Conservation (phyloP, 1,140 invertebrate species). For the Eriocheir sinensis region DNA sequence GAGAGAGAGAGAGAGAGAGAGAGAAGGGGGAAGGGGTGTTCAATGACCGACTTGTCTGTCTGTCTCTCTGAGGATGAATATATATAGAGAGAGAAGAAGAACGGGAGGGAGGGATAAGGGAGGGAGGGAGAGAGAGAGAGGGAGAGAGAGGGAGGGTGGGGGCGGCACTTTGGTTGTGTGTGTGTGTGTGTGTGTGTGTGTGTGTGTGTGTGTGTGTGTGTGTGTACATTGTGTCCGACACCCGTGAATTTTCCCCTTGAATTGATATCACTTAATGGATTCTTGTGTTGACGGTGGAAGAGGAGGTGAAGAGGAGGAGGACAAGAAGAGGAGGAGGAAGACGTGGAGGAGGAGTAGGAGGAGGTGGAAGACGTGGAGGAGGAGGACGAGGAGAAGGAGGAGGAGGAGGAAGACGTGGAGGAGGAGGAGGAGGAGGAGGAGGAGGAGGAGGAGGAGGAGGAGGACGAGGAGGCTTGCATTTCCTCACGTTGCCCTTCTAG, state of each 20-base stretch:
- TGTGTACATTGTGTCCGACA: conserved; percentile 24
- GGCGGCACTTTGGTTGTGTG: background rate
- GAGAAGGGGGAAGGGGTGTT: background rate
- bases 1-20: background rate
- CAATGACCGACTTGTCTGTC: conserved; percentile 22
- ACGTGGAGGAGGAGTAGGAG: background rate
- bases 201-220: conserved; percentile 18
- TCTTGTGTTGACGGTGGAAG: conserved; percentile 33
- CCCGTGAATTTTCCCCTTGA: background rate
- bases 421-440: conserved; percentile 8
- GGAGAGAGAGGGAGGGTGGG: background rate
- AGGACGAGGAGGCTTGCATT: conserved; percentile 56
- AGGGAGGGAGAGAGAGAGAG: background rate
- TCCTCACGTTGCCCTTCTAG: conserved; percentile 62
- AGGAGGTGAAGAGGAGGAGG: conserved; percentile 34
- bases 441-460: conserved; percentile 19
- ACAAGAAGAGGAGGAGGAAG: conserved; percentile 5
- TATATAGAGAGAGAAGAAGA: background rate
- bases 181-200: conserved; percentile 13
- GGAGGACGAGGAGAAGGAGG: background rate
- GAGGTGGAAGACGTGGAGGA: background rate
- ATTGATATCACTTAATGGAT: conserved; percentile 13
- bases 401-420: conserved; percentile 7
- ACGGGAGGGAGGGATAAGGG: background rate
- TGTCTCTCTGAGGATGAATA: background rate